Percentiles rank a stretch among this genome's conserved stretches.
Conservation (phyloP, 2,797 vertebrate species). For the Pseudocheirus occidentalis region DNA sequence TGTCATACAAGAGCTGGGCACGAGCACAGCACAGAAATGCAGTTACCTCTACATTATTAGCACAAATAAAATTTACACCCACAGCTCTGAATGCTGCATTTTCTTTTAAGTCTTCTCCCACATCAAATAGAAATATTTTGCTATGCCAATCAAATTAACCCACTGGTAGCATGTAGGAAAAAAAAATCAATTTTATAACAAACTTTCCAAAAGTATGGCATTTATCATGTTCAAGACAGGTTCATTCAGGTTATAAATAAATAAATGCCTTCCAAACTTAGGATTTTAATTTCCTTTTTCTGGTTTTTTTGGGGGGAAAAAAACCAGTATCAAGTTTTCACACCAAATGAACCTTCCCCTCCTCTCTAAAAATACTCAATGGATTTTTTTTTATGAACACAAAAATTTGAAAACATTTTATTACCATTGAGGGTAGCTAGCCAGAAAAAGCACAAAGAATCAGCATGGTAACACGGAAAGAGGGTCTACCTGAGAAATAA, state of each 20-base stretch:
- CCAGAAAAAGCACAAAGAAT: background rate
- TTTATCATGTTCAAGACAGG: constrained; percentile 71
- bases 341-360: background rate
- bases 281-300: constrained; percentile 24
- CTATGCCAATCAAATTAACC: constrained; percentile 75
- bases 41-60: constrained; percentile 75
- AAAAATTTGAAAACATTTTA: background rate
- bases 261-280: constrained; percentile 51
- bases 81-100: constrained; percentile 56
- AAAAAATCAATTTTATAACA: constrained; percentile 73
- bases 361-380: background rate
- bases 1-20: constrained; percentile 63
- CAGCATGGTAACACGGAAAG: background rate
- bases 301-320: background rate
- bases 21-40: constrained; percentile 61
- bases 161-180: constrained; percentile 52
- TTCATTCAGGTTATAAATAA: constrained; percentile 71
- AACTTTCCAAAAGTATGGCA: constrained; percentile 65
- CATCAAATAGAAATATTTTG: constrained; percentile 68
- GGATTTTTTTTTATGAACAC: background rate
- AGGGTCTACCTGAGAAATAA: background rate
- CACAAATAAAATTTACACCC: constrained; percentile 74
- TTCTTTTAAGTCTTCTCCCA: constrained; percentile 51
- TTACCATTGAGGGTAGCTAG: background rate
- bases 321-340: background rate